These are phyloP conservation scores for Syrrhaptes paradoxus DNA, from an alignment of 2,113 vertebrate species.

Conservation along the genomic window DNA sequence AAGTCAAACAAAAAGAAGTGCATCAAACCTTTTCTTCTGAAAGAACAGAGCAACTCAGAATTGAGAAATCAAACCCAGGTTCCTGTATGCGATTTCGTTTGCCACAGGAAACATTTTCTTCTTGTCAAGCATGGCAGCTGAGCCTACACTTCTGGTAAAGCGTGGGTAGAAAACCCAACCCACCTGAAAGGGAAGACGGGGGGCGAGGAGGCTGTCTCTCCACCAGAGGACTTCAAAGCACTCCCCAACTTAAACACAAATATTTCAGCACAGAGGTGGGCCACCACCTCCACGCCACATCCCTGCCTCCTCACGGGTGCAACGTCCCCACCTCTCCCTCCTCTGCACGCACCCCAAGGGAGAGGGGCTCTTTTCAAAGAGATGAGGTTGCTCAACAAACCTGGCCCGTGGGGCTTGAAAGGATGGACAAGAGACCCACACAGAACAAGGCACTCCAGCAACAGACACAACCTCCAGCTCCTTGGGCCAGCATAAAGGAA, in stretches of 20 bases:
- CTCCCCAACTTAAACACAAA: neutral
- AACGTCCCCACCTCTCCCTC: rapidly evolving
- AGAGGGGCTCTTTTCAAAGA: neutral
- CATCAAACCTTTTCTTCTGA: neutral
- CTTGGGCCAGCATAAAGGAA: neutral
- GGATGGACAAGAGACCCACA: neutral
- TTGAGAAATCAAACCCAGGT: neutral
- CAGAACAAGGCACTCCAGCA: neutral
- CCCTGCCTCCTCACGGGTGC: neutral
- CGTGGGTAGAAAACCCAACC: neutral
- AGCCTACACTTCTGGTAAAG: constrained; percentile 20
- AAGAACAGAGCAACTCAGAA: neutral
- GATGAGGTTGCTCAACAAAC: neutral
- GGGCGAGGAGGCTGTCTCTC: neutral
- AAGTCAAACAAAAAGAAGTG: neutral
- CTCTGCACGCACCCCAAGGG: rapidly evolving
- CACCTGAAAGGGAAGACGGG: neutral
- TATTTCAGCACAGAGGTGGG: rapidly evolving
- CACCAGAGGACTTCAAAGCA: neutral
- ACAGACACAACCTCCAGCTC: neutral
- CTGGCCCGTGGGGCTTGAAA: neutral
- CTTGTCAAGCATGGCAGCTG: neutral
- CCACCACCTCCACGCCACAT: neutral
- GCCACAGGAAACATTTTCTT: constrained; percentile 23
- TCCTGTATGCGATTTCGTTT: neutral